Evolutionary conservation across 2,797 vertebrate species (phyloP), one percentile per base, ranked within the genome.

Genomic region (Arctocebus calabarensis): DNA sequence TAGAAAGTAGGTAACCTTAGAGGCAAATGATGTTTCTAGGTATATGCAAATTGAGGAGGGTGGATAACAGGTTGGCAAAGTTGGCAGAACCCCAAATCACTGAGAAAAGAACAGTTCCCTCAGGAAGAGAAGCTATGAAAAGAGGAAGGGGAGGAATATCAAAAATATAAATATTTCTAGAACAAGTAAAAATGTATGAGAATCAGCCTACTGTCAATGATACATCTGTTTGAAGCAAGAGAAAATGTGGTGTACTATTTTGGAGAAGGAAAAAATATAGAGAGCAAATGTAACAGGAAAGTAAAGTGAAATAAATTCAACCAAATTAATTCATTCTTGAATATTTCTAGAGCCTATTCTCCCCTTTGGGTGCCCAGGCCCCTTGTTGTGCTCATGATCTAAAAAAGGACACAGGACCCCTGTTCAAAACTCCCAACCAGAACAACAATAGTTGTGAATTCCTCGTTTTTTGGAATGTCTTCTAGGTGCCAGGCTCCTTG

Each of bases 101-200:
- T 40, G 12, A 88, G 45, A 27, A 23, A 55, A 59, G 13, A 84
- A 8, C 17, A 29, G 19, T 79, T 59, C 7, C 52, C 40, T 2
- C 19, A 43, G 13, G 8, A 48, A 40, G 13, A 25, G 57, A 87
- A 95, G 27, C 29, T 52, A 25, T 37, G 68, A 61, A 37, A 91
- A 71, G 23, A 73, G 71, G 34, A 71, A 61, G 25, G 8, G 2
- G 5, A 3, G 9, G 25, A 55, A 34, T 86, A 73, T 66, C 22
- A 82, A 94, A 88, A 91, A 66, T 78, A 86, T 20, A 81, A 73
- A 37, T 81, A 82, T 85, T 88, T 84, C 34, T 90, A 82, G 71
- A 71, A 74, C 7, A 84, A 84, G 43, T 75, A 1, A 52, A 40
- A 55, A 48, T 27, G 13, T 40, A 82, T 73, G 52, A 86, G 27